Evolutionary conservation across 2,888 invertebrate genomes (phyloP), one percentile per base, ranked within the genome.

Genomic region (Lepidonotus clava): DNA sequence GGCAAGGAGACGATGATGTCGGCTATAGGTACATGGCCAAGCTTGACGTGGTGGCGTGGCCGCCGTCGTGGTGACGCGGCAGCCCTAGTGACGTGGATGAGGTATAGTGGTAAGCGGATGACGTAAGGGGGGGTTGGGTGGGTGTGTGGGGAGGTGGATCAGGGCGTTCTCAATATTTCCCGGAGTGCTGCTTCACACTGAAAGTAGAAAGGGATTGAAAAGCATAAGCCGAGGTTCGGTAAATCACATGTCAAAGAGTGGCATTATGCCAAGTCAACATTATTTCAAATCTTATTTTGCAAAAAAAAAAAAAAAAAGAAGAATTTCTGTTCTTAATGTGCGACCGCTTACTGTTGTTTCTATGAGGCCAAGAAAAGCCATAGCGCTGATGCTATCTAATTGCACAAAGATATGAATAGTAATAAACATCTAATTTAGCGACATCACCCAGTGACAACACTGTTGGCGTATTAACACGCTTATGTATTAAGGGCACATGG

Each of bases 101-200:
- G 77, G 77, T 77, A 77, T 77, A 41, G 77, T 77, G 77, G 40
- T 40, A 77, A 77, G 77, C 77, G 77, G 40, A 40, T 38, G 11
- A 24, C 11, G 6, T 8, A 34, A 6, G n/a, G 38, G 6, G 6
- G 56, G 56, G 56, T 56, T 56, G 56, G 56, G 8, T 11, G 56
- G 56, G 8, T 5, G 56, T 11, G 56, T 21, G 67, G 67, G 8
- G 32, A 34, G 67, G 28, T 67, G 67, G 36, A 40, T 40, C 4
- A 56, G 76, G 18, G 32, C 67, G 8, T 36, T 51, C 85, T 87
- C 86, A 87, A 61, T 87, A 88, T 41, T 85, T 76, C 90, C 90
- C 90, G n/a, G 91, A 90, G 85, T 89, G 90, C 84, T 89, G 88
- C 89, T 91, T 91, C 83, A 90, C 91, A 88, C 91, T 91, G 90